Evolutionary conservation across 2,888 invertebrate species (phyloP).

Genomic region (Sarcophaga variegata): DNA sequence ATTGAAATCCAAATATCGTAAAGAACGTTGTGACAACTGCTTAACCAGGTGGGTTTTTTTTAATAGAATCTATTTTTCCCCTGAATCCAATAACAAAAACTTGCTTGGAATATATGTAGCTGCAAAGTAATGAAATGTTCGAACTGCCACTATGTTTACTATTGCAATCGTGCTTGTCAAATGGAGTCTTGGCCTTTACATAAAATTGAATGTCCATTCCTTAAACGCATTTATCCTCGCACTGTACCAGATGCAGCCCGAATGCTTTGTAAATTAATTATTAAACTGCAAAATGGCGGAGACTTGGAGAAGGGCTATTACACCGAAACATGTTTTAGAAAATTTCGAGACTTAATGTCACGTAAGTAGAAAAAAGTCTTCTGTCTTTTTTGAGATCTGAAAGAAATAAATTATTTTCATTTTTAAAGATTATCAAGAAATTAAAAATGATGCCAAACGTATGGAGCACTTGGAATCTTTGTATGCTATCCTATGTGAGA

Average conservation of each 20-base stretch:
- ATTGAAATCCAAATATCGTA: constrained; percentile 87
- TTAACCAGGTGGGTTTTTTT: constrained; percentile 82
- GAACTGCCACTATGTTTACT: constrained; percentile 91
- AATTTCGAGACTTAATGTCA: constrained; percentile 94
- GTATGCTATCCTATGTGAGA: constrained; percentile 87
- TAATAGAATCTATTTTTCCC: not conserved
- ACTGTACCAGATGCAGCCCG: constrained; percentile 92
- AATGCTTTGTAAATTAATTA: constrained; percentile 89
- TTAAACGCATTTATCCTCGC: constrained; percentile 88
- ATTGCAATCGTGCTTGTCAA: constrained; percentile 92
- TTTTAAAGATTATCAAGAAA: constrained; percentile 89
- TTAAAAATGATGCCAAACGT: constrained; percentile 88
- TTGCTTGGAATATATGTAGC: constrained; percentile 80
- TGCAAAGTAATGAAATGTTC: constrained; percentile 90
- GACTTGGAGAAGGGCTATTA: constrained; percentile 87
- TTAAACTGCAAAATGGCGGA: constrained; percentile 85
- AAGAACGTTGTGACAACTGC: constrained; percentile 89
- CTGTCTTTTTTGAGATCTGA: too few relatives aligned
- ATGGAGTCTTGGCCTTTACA: constrained; percentile 91
- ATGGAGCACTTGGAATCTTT: constrained; percentile 91
- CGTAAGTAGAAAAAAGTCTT: constrained; percentile 85
- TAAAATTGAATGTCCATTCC: constrained; percentile 90
- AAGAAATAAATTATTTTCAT: not conserved
- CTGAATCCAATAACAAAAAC: not conserved
- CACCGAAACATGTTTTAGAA: constrained; percentile 86